Percentiles rank a stretch among this genome's conserved stretches.
phyloP scores from a whole-genome alignment of 1,140 invertebrate genomes.

The Tetranychus cinnabarinus region DNA sequence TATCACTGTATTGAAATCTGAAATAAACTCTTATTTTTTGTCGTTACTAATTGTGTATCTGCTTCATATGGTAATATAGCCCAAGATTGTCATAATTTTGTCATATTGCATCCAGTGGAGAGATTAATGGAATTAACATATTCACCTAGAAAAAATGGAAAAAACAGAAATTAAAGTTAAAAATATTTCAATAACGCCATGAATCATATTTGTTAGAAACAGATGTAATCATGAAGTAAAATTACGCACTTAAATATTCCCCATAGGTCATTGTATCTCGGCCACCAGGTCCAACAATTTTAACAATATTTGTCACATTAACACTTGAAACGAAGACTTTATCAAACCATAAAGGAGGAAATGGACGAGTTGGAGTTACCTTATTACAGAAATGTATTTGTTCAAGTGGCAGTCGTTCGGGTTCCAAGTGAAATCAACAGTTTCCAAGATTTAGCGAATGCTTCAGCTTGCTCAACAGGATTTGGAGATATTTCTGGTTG shows the following conservation, averaged over 20 bases:
- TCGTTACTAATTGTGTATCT: too few species aligned
- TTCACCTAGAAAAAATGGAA: conserved; percentile 27
- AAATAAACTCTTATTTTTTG: too few species aligned
- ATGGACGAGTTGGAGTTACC: background rate
- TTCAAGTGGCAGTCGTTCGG: conserved; percentile 34
- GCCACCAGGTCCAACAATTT: background rate
- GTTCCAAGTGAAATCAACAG: conserved; percentile 25
- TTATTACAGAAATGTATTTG: conserved; percentile 3
- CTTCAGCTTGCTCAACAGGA: conserved; percentile 34
- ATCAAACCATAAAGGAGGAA: conserved; percentile 5
- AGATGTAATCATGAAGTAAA: background rate
- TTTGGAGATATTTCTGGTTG: conserved; percentile 21
- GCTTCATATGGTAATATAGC: too few species aligned
- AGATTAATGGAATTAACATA: conserved; percentile 53
- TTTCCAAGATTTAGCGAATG: conserved; percentile 34
- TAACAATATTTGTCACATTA: conserved; percentile 6
- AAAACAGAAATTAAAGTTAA: background rate
- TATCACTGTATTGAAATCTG: too few species aligned
- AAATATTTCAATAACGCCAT: background rate
- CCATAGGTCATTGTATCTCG: background rate
- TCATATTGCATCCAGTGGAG: conserved; percentile 30
- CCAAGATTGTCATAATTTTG: too few species aligned
- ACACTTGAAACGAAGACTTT: conserved; percentile 3
- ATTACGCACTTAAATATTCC: background rate
- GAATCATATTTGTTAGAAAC: background rate